Conservation (phyloP, 2,113 vertebrate genomes). For the Falco punctatus region DNA sequence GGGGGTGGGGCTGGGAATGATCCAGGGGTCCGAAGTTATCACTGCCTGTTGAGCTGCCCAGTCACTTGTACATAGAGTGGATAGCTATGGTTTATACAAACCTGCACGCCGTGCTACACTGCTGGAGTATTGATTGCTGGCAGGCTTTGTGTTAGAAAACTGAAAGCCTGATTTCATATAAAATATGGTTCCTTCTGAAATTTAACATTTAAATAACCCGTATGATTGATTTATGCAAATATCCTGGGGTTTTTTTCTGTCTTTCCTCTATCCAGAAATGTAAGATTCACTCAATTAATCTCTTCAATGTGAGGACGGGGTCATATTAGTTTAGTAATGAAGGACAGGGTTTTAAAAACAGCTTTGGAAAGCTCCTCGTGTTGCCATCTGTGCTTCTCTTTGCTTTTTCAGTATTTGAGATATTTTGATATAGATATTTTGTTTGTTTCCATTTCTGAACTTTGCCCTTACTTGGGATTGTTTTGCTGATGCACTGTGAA, state of each 20-base stretch:
- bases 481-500: neutral
- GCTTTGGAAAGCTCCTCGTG: neutral
- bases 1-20: neutral
- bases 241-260: neutral
- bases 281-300: neutral
- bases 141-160: neutral
- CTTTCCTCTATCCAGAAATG: neutral
- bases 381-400: neutral
- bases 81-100: neutral
- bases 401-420: neutral
- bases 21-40: neutral
- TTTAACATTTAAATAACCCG: neutral
- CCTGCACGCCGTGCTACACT: neutral
- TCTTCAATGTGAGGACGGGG: accelerated
- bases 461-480: neutral
- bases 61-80: accelerated
- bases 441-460: neutral
- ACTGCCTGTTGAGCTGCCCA: accelerated
- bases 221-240: neutral
- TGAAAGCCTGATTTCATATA: neutral
- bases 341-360: neutral
- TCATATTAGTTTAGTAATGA: neutral
- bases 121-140: neutral
- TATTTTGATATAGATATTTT: neutral
- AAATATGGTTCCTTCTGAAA: neutral